Conservation (phyloP, 2,888 invertebrate species). For the Ochlodes sylvanus region DNA sequence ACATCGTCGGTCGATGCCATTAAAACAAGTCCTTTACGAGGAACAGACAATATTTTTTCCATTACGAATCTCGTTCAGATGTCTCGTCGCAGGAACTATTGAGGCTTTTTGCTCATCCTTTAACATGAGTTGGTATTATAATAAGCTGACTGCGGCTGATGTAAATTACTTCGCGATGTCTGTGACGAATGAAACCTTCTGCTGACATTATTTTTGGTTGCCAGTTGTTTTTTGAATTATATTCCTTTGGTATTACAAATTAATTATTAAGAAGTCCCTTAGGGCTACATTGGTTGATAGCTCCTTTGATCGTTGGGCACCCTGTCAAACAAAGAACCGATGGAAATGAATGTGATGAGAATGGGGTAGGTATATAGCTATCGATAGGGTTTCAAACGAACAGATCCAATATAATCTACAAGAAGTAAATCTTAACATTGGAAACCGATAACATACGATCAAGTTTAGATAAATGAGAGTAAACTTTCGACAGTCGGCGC, state of each 20-base stretch:
- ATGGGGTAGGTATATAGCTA: too few species aligned
- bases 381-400: too few species aligned
- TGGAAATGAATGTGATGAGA: too few species aligned
- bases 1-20: not conserved
- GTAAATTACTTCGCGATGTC: slow-evolving; percentile 28
- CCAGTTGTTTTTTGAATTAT: not conserved
- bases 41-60: slow-evolving; percentile 36
- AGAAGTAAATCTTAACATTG: too few species aligned
- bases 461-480: not conserved
- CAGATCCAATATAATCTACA: too few species aligned
- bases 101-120: slow-evolving; percentile 30
- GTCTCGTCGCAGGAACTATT: slow-evolving; percentile 31
- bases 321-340: too few species aligned
- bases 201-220: not conserved
- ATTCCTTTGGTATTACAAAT: too few species aligned
- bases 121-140: slow-evolving; percentile 26
- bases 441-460: too few species aligned
- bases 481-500: not conserved
- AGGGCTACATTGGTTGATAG: too few species aligned
- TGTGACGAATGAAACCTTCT: not conserved
- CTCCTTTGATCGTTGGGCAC: too few species aligned
- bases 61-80: slow-evolving; percentile 33
- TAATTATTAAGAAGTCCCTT: too few species aligned
- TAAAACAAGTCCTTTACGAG: slow-evolving; percentile 7
- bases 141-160: slow-evolving; percentile 24